Conservation (phyloP, 2,797 vertebrate genomes). For the Poecilia velifera region DNA sequence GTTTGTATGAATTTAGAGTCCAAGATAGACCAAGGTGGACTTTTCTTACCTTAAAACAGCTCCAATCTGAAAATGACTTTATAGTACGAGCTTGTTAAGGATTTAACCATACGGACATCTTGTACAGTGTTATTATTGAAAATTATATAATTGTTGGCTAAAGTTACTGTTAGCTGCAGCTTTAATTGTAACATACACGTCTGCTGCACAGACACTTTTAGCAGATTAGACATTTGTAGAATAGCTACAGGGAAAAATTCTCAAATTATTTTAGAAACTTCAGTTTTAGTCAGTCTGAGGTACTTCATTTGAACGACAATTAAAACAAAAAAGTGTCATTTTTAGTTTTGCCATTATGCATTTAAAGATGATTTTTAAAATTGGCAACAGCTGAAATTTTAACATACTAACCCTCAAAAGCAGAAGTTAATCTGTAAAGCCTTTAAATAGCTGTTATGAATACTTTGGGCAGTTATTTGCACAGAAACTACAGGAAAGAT, state of each 20-base stretch:
- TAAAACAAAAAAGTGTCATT: background rate
- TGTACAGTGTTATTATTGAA: background rate
- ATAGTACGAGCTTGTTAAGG: background rate
- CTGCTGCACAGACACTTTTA: background rate
- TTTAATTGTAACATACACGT: background rate
- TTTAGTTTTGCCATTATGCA: background rate
- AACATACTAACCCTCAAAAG: background rate
- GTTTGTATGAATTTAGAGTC: background rate
- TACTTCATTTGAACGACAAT: background rate
- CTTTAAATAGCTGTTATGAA: background rate
- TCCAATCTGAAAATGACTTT: background rate
- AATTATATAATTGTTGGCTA: background rate
- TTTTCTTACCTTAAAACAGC: background rate
- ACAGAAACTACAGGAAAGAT: background rate
- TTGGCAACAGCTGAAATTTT: background rate
- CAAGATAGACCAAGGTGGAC: background rate
- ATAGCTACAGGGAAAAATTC: background rate
- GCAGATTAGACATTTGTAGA: background rate
- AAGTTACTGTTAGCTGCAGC: background rate
- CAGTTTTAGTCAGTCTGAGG: background rate
- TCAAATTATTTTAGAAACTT: background rate
- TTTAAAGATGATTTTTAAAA: background rate
- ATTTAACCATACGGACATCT: background rate
- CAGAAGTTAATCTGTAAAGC: background rate
- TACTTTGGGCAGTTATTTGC: background rate